phyloP scores from a whole-genome alignment of 2,113 vertebrate genomes.

The Plectropomus leopardus region DNA sequence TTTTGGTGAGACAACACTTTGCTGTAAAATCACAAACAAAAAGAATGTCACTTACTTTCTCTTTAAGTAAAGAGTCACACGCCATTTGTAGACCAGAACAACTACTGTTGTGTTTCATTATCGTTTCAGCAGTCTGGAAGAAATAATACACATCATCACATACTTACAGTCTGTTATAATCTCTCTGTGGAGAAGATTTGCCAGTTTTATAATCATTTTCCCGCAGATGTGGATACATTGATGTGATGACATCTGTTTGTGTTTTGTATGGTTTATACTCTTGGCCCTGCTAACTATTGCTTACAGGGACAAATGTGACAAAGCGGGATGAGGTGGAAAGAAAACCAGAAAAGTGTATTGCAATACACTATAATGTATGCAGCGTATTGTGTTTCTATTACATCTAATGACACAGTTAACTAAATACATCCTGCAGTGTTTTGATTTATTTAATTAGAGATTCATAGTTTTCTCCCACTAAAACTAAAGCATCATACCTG shows the following conservation, averaged over 20 bases:
- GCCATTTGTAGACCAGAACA: constrained; percentile 84
- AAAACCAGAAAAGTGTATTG: not conserved
- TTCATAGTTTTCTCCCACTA: not conserved
- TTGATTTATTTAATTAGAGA: not conserved
- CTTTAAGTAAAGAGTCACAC: constrained; percentile 89
- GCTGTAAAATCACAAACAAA: not conserved
- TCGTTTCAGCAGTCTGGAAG: constrained; percentile 89
- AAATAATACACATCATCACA: not conserved
- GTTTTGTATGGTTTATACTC: too few relatives aligned
- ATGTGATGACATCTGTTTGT: too few relatives aligned
- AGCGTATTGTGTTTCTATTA: not conserved
- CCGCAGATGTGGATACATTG: not conserved
- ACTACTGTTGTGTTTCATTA: constrained; percentile 88
- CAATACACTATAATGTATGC: not conserved
- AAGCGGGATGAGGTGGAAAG: not conserved
- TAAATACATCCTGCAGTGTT: not conserved
- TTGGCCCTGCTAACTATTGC: not conserved
- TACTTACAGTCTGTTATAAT: not conserved
- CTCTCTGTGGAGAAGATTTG: not conserved
- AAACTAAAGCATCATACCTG: constrained; percentile 81
- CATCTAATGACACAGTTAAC: not conserved
- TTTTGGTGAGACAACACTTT: not conserved
- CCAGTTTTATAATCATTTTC: too few relatives aligned
- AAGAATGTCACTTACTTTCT: constrained; percentile 86
- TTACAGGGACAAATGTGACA: not conserved